Percentiles rank a stretch among this genome's conserved stretches.
These are phyloP conservation scores for Peromyscus leucopus DNA, from an alignment of 2,113 vertebrate species.

Conservation along the genomic window DNA sequence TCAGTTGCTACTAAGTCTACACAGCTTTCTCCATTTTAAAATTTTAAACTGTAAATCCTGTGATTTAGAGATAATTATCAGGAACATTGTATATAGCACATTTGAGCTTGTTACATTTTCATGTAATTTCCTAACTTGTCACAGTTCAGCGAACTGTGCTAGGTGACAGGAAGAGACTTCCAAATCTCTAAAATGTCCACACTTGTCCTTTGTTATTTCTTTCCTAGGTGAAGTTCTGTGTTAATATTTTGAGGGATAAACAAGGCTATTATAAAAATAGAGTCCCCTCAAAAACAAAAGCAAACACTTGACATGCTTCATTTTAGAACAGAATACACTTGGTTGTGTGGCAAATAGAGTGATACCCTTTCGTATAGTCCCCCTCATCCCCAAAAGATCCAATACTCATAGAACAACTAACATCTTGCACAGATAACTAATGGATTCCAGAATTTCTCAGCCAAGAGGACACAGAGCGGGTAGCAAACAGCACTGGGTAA, in stretches of 20 bases:
- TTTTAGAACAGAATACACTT: background rate
- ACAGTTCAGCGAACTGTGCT: background rate
- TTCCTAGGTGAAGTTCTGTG: background rate
- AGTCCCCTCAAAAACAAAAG: background rate
- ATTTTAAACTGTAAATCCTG: slow-evolving; percentile 16
- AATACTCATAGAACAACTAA: background rate
- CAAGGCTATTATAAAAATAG: background rate
- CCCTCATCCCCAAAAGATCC: background rate
- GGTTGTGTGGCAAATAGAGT: background rate
- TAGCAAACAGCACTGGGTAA: background rate
- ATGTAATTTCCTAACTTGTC: background rate
- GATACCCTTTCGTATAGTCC: background rate
- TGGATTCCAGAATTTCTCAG: background rate
- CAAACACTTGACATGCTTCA: background rate
- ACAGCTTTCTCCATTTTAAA: background rate
- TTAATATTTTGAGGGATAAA: slow-evolving; percentile 14
- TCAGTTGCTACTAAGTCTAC: background rate
- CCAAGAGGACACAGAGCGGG: background rate
- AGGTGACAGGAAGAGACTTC: background rate
- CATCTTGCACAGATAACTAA: background rate
- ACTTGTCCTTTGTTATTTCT: background rate
- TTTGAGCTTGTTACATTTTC: slow-evolving; percentile 7
- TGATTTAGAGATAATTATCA: background rate
- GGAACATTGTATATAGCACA: background rate
- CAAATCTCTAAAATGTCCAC: background rate